Evolutionary conservation across 2,888 invertebrate genomes (phyloP).

Genomic region (Cheilosia vernalis): DNA sequence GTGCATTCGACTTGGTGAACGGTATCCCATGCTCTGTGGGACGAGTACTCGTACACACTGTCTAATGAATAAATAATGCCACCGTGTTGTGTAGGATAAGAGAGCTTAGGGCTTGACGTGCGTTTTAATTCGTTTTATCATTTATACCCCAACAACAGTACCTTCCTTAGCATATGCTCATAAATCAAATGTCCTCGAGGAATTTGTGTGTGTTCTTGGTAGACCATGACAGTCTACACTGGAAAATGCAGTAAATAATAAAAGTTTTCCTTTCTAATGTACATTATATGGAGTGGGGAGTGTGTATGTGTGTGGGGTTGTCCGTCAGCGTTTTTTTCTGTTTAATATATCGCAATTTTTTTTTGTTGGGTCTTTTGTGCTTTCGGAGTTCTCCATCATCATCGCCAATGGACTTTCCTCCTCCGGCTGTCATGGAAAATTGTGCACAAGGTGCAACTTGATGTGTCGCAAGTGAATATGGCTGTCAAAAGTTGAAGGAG

Average conservation of each 20-base stretch:
- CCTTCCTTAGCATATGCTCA: constrained; percentile 68
- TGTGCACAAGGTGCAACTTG: constrained; percentile 59
- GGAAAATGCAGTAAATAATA: constrained; percentile 72
- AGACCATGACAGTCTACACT: constrained; percentile 24
- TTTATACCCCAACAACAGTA: constrained; percentile 61
- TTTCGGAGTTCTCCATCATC: constrained; percentile 43
- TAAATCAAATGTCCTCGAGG: constrained; percentile 75
- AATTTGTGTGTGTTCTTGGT: constrained; percentile 52
- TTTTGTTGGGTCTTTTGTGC: constrained; percentile 5
- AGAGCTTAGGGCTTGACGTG: constrained; percentile 59
- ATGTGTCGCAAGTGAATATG: constrained; percentile 59
- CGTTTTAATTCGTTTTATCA: constrained; percentile 74
- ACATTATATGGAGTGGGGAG: background rate
- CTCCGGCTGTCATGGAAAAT: constrained; percentile 43
- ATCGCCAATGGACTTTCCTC: constrained; percentile 48
- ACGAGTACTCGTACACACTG: constrained; percentile 13
- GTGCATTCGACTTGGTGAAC: constrained; percentile 1
- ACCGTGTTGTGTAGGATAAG: constrained; percentile 44
- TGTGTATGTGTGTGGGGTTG: constrained; percentile 32
- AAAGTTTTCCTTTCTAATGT: constrained; percentile 58
- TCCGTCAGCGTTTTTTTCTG: constrained; percentile 58
- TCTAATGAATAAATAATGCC: constrained; percentile 75
- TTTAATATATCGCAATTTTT: constrained; percentile 56
- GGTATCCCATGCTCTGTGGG: constrained; percentile 4
- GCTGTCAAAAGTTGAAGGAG: constrained; percentile 30